Conservation (phyloP, 2,888 invertebrate species). For the Dasypogon diadema region DNA sequence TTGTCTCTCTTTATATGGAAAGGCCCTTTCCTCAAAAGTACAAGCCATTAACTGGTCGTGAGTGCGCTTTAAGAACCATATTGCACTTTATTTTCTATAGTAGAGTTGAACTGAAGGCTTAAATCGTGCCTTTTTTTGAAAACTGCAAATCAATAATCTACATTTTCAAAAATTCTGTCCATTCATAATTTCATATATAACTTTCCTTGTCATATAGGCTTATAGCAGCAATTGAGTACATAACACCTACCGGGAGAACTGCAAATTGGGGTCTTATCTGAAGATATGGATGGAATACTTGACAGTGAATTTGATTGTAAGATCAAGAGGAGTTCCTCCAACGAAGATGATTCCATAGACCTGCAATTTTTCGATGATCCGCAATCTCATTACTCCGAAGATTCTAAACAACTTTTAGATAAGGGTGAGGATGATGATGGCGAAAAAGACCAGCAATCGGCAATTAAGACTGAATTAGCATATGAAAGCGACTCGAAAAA, state of each 20-base stretch:
- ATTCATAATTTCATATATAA: slow-evolving; percentile 25
- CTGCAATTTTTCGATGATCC: slow-evolving; percentile 53
- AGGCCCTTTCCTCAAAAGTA: too few species aligned
- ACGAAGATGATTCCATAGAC: slow-evolving; percentile 55
- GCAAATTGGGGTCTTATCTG: background rate
- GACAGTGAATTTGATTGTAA: slow-evolving; percentile 50
- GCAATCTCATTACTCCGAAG: slow-evolving; percentile 26
- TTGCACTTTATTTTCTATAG: too few species aligned
- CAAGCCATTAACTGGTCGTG: too few species aligned
- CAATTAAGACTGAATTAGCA: slow-evolving; percentile 17
- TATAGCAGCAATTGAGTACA: background rate
- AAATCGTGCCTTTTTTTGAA: slow-evolving; percentile 1
- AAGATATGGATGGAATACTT: slow-evolving; percentile 39
- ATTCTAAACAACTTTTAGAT: slow-evolving; percentile 6
- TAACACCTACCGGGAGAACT: background rate
- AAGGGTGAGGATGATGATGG: slow-evolving; percentile 2
- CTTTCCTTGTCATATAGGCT: slow-evolving; percentile 36
- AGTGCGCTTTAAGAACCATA: too few species aligned
- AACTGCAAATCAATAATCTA: too few species aligned
- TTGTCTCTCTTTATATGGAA: too few species aligned
- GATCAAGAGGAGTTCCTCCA: slow-evolving; percentile 50
- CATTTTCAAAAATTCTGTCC: background rate
- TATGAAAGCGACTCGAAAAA: slow-evolving; percentile 9
- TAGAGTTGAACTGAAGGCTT: too few species aligned
- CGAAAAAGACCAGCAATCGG: background rate